Percentiles rank a stretch among this genome's conserved stretches.
phyloP scores from a whole-genome alignment of 1,140 invertebrate genomes.

The Drosophila equinoxialis region DNA sequence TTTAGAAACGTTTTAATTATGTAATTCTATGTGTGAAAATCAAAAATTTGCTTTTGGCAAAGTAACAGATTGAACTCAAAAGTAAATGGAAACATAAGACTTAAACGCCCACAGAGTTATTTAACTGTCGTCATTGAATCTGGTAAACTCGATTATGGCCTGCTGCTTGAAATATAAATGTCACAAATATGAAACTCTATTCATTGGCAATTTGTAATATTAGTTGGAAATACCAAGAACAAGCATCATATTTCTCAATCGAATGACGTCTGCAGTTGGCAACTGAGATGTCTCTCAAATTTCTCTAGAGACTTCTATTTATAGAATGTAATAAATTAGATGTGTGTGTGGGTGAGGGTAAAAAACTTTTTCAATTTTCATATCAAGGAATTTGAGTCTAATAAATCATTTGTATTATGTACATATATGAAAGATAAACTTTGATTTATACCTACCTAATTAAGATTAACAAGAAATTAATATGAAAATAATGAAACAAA shows the following conservation, averaged over 20 bases:
- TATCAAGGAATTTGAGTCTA: conserved; percentile 1
- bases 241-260: conserved; percentile 4
- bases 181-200: neutral
- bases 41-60: too few species aligned
- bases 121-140: neutral
- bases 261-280: conserved; percentile 16
- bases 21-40: too few species aligned
- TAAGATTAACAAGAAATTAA: conserved; percentile 17
- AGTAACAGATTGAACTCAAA: too few species aligned
- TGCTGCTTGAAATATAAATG: neutral
- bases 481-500: conserved; percentile 1
- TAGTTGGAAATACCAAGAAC: neutral
- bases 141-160: neutral
- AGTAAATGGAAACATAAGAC: neutral
- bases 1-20: too few species aligned
- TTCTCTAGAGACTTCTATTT: conserved; percentile 14
- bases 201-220: conserved; percentile 5
- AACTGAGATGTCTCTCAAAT: neutral
- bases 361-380: conserved; percentile 15
- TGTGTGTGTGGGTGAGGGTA: neutral
- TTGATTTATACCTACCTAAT: conserved; percentile 17
- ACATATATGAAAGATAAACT: neutral
- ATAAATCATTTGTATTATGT: neutral
- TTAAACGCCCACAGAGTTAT: too few species aligned
- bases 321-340: conserved; percentile 14